Evolutionary conservation across 2,113 vertebrate species (phyloP).

Genomic region (Crypturellus undulatus): DNA sequence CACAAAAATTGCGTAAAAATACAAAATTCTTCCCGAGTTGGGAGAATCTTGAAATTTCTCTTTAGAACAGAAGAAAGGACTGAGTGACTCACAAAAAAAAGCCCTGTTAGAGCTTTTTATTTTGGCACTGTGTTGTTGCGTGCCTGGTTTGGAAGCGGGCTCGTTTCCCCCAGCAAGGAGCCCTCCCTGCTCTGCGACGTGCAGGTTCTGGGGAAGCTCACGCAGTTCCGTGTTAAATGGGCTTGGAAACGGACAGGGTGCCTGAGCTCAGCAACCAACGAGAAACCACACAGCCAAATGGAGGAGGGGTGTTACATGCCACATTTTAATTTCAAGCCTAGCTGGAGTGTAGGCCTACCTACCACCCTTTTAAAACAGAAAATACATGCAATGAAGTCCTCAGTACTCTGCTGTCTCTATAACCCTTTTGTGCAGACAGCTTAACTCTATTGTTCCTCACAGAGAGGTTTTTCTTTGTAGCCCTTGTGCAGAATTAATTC

Average conservation of each 20-base stretch:
- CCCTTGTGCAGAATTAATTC: neutral
- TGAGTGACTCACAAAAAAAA: constrained; percentile 19
- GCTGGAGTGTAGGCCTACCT: neutral
- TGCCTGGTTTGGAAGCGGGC: constrained; percentile 23
- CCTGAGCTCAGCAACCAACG: neutral
- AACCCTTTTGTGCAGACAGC: neutral
- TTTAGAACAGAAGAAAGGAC: constrained; percentile 24
- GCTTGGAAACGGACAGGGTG: constrained; percentile 25
- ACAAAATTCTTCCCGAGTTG: neutral
- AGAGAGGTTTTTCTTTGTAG: neutral
- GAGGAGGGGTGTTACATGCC: neutral
- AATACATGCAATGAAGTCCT: neutral
- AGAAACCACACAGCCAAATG: neutral
- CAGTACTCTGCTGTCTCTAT: neutral
- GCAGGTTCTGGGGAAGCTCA: neutral
- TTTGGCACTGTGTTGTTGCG: neutral
- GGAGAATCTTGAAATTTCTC: constrained; percentile 8
- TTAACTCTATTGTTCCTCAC: neutral
- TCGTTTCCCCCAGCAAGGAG: constrained; percentile 14
- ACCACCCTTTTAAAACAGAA: neutral
- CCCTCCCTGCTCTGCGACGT: neutral
- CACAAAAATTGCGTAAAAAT: neutral
- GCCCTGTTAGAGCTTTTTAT: neutral
- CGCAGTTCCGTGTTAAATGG: neutral
- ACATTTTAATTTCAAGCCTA: neutral